phyloP scores from a whole-genome alignment of 1,140 invertebrate species.

The Melipona quadrifasciata region DNA sequence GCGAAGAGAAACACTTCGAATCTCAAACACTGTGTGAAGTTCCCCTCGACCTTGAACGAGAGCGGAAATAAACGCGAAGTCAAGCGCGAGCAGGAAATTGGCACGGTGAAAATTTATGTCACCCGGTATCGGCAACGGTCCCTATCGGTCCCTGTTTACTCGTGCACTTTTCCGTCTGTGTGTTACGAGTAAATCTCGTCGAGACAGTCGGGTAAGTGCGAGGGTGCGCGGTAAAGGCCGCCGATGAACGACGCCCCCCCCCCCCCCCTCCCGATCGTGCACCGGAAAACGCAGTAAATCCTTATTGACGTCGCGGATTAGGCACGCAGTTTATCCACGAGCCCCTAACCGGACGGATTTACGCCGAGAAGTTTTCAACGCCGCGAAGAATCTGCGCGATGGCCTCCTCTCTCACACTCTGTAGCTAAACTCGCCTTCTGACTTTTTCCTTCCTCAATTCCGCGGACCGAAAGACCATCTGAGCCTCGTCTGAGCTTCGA shows the following conservation, averaged over 20 bases:
- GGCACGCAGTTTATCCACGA: conserved; percentile 20
- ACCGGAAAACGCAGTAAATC: conserved; percentile 8
- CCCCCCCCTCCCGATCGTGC: conserved; percentile 15
- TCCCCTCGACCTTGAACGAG: background rate
- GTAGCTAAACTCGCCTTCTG: too few relatives aligned
- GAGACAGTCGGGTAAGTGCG: conserved; percentile 13
- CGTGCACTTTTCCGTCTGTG: conserved; percentile 34
- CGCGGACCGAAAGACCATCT: too few relatives aligned
- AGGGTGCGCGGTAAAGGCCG: conserved; percentile 3
- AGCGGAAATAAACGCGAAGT: conserved; percentile 20
- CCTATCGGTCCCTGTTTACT: conserved; percentile 12
- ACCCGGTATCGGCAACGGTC: background rate
- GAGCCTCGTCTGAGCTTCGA: too few relatives aligned
- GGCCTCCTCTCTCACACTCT: background rate
- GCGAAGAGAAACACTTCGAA: conserved; percentile 9
- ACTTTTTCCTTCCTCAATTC: background rate
- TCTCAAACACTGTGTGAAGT: background rate
- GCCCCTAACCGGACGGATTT: conserved; percentile 12
- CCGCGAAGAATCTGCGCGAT: background rate
- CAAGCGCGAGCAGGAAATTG: background rate
- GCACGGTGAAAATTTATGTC: conserved; percentile 25
- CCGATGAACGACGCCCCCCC: background rate
- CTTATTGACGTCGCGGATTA: conserved; percentile 32
- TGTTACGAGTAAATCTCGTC: conserved; percentile 28
- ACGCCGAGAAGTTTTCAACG: background rate